Base-by-base conservation (phyloP, 53 echinoderm and acorn worm genomes). In the Holothuria scabra region DNA sequence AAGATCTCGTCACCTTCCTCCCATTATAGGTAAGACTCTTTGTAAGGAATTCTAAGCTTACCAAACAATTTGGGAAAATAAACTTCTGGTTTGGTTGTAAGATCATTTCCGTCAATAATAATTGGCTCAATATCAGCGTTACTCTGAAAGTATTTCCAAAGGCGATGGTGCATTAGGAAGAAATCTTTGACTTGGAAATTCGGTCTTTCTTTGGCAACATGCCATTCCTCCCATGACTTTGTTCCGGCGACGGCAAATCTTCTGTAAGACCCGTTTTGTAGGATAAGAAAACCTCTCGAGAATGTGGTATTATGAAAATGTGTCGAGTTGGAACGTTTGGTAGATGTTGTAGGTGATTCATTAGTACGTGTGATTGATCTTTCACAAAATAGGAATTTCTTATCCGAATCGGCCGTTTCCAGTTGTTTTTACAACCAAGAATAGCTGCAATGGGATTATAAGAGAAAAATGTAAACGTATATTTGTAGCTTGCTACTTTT, bases 331-430 rank as follows among this genome's bases (percentile, higher is more conserved):
- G 25, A 52, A 21, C 55, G 7, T 75, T 28, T 8, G 75, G 52
- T 49, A 75, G 46, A 12, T 26, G 8, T 21, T 75, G 49, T 7
- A 75, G 75, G 9, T 49, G 75, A 44, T 55, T 52, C 28, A 49
- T 28, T 14, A 75, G n/a, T 48, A 52, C 75, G 8, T 48, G 49
- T 19, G 75, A 46, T 49, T 75, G 46, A 26, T 75, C 75, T 49
- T 75, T 75, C 16, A 75, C 28, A 13, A 75, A 75, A 52, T n/a
- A 75, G 46, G 28, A 75, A 75, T 44, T 75, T 75, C 46, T 75
- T 75, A 49, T 52, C 75, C 20, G 48, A 23, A 10, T 38, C 21
- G 21, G 37, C 24, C 28, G 21, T 55, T 75, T 75, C 75, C n/a
- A n/a, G n/a, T n/a, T n/a, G n/a, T n/a, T n/a, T n/a, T n/a, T n/a